Evolutionary conservation across 2,113 vertebrate genomes (phyloP).

Genomic region (Acanthisitta chloris): DNA sequence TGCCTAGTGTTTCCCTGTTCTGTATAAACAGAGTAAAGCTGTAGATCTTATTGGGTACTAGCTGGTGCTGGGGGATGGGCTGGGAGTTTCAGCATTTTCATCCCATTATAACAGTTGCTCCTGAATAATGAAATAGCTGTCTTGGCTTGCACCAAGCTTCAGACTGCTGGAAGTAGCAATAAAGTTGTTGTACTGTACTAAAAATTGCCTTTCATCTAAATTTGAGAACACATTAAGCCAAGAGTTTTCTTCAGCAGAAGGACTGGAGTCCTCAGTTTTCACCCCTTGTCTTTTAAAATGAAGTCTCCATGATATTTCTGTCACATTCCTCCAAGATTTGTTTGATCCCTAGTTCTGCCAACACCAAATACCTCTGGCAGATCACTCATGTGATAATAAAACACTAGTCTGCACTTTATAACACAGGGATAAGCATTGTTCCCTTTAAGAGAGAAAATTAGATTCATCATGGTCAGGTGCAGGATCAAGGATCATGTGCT

Average conservation of each 20-base stretch:
- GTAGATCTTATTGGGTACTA: neutral
- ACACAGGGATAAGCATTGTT: neutral
- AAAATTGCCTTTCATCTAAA: neutral
- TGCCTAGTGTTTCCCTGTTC: neutral
- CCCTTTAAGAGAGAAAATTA: neutral
- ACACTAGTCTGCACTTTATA: neutral
- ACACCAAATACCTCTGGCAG: neutral
- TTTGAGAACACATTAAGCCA: neutral
- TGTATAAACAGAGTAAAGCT: neutral
- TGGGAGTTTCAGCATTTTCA: neutral
- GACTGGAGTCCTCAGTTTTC: neutral
- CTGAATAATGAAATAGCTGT: neutral
- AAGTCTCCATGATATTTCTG: neutral
- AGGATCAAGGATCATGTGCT: neutral
- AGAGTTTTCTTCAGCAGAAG: neutral
- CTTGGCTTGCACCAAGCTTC: neutral
- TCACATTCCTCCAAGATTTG: neutral
- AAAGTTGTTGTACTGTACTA: neutral
- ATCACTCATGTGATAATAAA: neutral
- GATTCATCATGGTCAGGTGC: neutral
- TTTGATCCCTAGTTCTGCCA: neutral
- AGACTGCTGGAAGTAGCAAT: neutral
- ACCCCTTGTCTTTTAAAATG: neutral
- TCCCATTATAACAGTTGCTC: neutral
- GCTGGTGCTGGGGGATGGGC: neutral